phyloP scores from a whole-genome alignment of 1,140 invertebrate genomes.

The Dufourea novaeangliae region DNA sequence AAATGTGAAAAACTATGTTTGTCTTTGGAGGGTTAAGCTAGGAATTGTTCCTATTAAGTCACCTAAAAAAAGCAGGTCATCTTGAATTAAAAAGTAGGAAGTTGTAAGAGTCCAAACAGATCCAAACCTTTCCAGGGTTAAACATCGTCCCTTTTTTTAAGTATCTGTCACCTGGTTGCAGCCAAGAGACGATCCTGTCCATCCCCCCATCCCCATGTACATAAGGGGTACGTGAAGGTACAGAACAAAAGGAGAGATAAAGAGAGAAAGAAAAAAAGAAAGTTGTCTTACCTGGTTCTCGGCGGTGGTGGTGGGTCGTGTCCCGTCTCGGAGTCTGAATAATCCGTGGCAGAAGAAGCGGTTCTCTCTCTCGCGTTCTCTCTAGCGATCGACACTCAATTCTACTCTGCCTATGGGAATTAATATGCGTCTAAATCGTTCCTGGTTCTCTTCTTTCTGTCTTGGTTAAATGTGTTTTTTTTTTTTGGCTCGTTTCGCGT shows the following conservation, averaged over 20 bases:
- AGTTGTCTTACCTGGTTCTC: conserved; percentile 61
- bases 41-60: too few relatives aligned
- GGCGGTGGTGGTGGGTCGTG: conserved; percentile 19
- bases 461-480: conserved; percentile 30
- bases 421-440: conserved; percentile 69
- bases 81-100: too few relatives aligned
- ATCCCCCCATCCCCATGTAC: not conserved
- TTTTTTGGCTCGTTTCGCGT: not conserved
- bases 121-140: too few relatives aligned
- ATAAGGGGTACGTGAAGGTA: conserved; percentile 2
- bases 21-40: too few relatives aligned
- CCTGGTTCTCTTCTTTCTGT: conserved; percentile 38
- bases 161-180: too few relatives aligned
- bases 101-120: too few relatives aligned
- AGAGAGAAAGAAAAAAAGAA: conserved; percentile 5
- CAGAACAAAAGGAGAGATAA: conserved; percentile 11
- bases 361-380: conserved; percentile 53
- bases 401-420: conserved; percentile 66
- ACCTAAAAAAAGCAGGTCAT: too few relatives aligned
- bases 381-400: conserved; percentile 67
- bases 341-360: conserved; percentile 23
- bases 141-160: too few relatives aligned
- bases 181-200: not conserved
- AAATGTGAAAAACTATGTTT: too few relatives aligned
- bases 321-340: conserved; percentile 34